These are phyloP conservation scores for Panurus biarmicus DNA, from an alignment of 2,113 vertebrate species.

Conservation along the genomic window DNA sequence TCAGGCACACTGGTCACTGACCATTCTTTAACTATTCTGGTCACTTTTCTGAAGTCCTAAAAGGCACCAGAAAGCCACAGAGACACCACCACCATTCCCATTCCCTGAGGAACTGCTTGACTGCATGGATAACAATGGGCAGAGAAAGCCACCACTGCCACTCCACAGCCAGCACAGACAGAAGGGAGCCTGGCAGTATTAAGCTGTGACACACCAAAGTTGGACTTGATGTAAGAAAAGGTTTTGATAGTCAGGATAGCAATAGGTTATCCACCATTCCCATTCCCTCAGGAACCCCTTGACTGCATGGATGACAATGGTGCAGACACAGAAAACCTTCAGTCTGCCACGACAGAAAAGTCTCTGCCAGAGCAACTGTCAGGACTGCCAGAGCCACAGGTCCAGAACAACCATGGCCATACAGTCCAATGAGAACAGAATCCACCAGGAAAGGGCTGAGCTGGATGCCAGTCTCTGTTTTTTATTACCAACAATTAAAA, in stretches of 20 bases:
- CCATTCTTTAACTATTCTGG: background rate
- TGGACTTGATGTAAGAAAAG: background rate
- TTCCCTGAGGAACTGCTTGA: background rate
- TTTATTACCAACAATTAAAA: background rate
- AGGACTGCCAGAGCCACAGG: background rate
- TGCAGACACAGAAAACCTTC: background rate
- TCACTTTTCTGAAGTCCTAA: background rate
- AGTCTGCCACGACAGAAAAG: background rate
- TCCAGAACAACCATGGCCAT: background rate
- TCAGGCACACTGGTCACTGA: background rate
- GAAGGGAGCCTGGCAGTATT: background rate
- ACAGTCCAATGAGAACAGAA: background rate
- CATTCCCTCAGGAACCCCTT: background rate
- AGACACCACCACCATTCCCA: background rate
- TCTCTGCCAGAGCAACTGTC: background rate
- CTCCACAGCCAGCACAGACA: background rate
- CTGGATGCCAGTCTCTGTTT: background rate
- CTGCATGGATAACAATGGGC: too few relatives aligned
- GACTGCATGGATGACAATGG: background rate
- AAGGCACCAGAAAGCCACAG: background rate
- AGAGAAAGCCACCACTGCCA: background rate
- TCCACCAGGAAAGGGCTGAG: background rate
- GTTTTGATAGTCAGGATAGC: background rate
- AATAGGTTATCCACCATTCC: background rate
- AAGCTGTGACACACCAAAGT: background rate